Evolutionary conservation across 2,113 vertebrate species (phyloP).

Genomic region (Lonchura striata): DNA sequence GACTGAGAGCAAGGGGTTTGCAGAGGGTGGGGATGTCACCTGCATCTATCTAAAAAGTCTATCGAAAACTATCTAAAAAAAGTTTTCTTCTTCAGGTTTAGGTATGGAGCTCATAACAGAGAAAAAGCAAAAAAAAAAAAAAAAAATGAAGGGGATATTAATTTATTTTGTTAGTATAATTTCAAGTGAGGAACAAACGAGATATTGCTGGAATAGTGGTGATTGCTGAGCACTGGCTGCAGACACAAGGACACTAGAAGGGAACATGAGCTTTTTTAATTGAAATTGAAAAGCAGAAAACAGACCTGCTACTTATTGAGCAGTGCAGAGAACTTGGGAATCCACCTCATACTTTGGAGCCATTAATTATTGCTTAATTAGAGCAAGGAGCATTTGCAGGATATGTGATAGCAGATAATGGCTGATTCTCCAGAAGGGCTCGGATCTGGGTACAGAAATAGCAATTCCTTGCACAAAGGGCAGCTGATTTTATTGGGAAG

Average conservation of each 20-base stretch:
- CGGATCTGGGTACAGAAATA: background rate
- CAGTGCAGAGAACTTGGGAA: background rate
- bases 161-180: background rate
- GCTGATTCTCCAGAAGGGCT: background rate
- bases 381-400: slow-evolving; percentile 35
- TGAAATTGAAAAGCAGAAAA: background rate
- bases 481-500: background rate
- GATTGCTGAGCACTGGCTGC: background rate
- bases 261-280: background rate
- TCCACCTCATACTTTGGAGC: background rate
- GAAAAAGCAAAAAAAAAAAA: background rate
- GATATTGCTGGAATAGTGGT: background rate
- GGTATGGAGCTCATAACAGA: background rate
- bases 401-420: background rate
- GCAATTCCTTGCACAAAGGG: background rate
- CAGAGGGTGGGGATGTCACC: background rate
- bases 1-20: background rate
- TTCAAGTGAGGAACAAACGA: background rate
- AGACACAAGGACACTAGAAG: background rate
- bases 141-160: background rate
- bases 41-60: background rate
- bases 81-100: background rate
- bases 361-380: slow-evolving; percentile 59
- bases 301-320: background rate
- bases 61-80: background rate